Evolutionary conservation across 2,113 vertebrate species (phyloP).

Genomic region (Toxotes jaculatrix): DNA sequence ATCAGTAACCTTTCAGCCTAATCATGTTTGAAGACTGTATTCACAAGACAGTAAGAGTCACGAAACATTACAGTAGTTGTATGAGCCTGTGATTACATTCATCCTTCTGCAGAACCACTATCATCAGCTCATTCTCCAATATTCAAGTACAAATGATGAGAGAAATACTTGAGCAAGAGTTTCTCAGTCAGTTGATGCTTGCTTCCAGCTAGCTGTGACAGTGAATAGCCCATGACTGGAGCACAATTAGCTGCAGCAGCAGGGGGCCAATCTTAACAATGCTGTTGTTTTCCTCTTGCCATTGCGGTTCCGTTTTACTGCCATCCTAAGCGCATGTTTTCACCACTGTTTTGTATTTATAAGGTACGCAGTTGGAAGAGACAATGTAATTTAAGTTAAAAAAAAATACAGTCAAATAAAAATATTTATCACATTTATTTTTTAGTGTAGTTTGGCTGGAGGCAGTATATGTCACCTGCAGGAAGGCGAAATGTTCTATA

Average conservation of each 20-base stretch:
- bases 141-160: slow-evolving; percentile 41
- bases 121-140: slow-evolving; percentile 39
- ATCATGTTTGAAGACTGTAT: slow-evolving; percentile 14
- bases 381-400: slow-evolving; percentile 39
- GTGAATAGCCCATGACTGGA: slow-evolving; percentile 64
- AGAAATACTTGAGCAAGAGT: slow-evolving; percentile 39
- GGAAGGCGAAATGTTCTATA: slow-evolving; percentile 11
- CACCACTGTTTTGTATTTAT: slow-evolving; percentile 63
- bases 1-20: slow-evolving; percentile 60
- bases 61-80: slow-evolving; percentile 18
- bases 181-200: slow-evolving; percentile 40
- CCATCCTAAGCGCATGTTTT: slow-evolving; percentile 61
- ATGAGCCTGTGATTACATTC: slow-evolving; percentile 57
- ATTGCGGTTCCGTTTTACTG: slow-evolving; percentile 72
- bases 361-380: slow-evolving; percentile 32
- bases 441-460: slow-evolving; percentile 29
- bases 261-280: slow-evolving; percentile 72
- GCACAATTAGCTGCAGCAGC: slow-evolving; percentile 78
- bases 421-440: slow-evolving; percentile 57
- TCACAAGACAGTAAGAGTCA: slow-evolving; percentile 49
- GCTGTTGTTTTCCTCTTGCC: slow-evolving; percentile 76
- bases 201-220: slow-evolving; percentile 59
- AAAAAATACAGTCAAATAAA: slow-evolving; percentile 33
- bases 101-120: slow-evolving; percentile 24
- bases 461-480: neutral